A percentile compares a stretch with the other conserved stretches of the same genome.
These are phyloP conservation scores for Drosophila sp. DNA, from an alignment of 1,140 invertebrate genomes.

Conservation along the genomic window DNA sequence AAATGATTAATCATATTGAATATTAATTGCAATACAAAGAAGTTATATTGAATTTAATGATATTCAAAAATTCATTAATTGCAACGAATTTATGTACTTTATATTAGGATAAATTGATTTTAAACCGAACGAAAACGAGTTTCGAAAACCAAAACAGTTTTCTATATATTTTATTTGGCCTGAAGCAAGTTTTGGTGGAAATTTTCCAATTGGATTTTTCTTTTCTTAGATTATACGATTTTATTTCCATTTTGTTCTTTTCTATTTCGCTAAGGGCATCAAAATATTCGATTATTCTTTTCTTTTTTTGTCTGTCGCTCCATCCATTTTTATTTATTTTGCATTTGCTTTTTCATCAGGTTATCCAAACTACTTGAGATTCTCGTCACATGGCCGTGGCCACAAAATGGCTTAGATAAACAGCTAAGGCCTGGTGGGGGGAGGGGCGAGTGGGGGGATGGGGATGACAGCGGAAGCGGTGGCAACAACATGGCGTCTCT, in stretches of 20 bases:
- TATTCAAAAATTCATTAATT: too few relatives aligned
- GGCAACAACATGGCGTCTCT: slow-evolving; percentile 54
- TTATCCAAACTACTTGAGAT: slow-evolving; percentile 67
- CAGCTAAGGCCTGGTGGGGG: slow-evolving; percentile 18
- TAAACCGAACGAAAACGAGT: too few relatives aligned
- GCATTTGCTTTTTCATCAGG: slow-evolving; percentile 52
- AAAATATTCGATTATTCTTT: slow-evolving; percentile 3
- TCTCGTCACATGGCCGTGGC: slow-evolving; percentile 60
- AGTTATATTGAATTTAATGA: too few relatives aligned
- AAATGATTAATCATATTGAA: too few relatives aligned
- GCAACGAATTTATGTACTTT: too few relatives aligned
- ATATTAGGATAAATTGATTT: too few relatives aligned
- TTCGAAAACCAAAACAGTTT: too few relatives aligned
- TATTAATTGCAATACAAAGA: too few relatives aligned
- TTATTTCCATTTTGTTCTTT: background rate
- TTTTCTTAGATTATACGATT: background rate
- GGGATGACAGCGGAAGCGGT: background rate
- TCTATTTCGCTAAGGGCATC: background rate
- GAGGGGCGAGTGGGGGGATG: background rate
- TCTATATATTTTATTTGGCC: too few relatives aligned
- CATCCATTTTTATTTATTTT: slow-evolving; percentile 55
- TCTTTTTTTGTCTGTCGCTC: background rate
- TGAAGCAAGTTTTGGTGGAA: background rate
- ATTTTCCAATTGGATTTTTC: background rate
- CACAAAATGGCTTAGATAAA: slow-evolving; percentile 62